Evolutionary conservation across 2,888 invertebrate genomes (phyloP), one percentile per base, ranked within the genome.

Genomic region (Melinaea menophilus): DNA sequence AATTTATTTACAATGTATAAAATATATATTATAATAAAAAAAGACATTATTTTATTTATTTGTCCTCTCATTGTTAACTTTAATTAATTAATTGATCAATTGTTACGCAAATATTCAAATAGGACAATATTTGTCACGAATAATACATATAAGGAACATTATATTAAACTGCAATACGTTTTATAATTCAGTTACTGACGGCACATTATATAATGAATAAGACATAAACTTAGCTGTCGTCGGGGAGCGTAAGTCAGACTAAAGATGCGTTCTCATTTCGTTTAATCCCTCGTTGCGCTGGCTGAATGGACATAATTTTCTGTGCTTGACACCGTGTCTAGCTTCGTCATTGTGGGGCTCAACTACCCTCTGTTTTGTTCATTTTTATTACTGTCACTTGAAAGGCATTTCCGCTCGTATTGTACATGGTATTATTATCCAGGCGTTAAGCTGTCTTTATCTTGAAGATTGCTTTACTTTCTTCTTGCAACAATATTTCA

Each of bases 281-380:
- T 80, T 80, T 88, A 90, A 89, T 88, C 88, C 88, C 76, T 78
- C 76, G 77, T 73, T 75, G 79, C 82, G 74, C 80, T 74, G 82
- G 84, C 81, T 89, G 87, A 90, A 90, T 89, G 86, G 84, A 88
- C 86, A 89, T 87, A 87, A 90, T 89, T 89, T 88, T 85, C 88
- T 88, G 86, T 81, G 85, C 88, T 88, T 90, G 88, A 90, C 87
- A 86, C 84, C 79, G 81, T 78, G 83, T 86, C 87, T 81, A 73
- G 76, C 76, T 75, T 74, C 79, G 80, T 83, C 85, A 87, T 86
- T 87, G 88, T 85, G 78, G 62, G 75, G 75, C 78, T 79, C 80
- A 77, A 82, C 80, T 76, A 74, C 77, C 72, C 68, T 51, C 71
- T 72, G 79, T 80, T 85, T 84, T 82, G 81, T 83, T 80, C 80